Evolutionary conservation across 2,113 vertebrate species (phyloP).

Genomic region (Passer domesticus): DNA sequence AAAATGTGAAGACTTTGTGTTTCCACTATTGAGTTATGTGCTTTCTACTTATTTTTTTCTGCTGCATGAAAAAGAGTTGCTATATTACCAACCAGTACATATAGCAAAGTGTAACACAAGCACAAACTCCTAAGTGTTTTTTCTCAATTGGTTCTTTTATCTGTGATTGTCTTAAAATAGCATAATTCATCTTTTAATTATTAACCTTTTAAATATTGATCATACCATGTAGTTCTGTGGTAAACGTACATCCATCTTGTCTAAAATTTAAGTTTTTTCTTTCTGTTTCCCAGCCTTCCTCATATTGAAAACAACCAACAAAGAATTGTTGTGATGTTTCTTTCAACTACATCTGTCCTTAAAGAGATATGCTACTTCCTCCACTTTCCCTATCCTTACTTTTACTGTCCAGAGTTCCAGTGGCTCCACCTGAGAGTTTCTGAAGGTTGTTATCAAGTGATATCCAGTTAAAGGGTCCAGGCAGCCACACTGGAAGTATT

Average conservation of each 20-base stretch:
- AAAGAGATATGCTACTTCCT: neutral
- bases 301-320: neutral
- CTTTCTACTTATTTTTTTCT: neutral
- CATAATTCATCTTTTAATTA: neutral
- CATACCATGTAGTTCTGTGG: neutral
- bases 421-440: neutral
- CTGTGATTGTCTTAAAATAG: neutral
- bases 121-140: neutral
- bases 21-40: neutral
- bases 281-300: neutral
- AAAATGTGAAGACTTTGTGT: neutral
- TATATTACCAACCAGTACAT: neutral
- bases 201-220: neutral
- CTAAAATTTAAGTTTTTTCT: neutral
- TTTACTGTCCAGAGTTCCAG: neutral
- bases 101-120: neutral
- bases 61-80: neutral
- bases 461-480: neutral
- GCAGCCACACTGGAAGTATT: neutral
- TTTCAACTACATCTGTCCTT: neutral
- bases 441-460: neutral
- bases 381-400: accelerated
- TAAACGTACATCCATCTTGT: neutral
- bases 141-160: neutral
- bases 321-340: neutral